Evolutionary conservation across 2,113 vertebrate genomes (phyloP).

Genomic region (Ariopsis seemanni): DNA sequence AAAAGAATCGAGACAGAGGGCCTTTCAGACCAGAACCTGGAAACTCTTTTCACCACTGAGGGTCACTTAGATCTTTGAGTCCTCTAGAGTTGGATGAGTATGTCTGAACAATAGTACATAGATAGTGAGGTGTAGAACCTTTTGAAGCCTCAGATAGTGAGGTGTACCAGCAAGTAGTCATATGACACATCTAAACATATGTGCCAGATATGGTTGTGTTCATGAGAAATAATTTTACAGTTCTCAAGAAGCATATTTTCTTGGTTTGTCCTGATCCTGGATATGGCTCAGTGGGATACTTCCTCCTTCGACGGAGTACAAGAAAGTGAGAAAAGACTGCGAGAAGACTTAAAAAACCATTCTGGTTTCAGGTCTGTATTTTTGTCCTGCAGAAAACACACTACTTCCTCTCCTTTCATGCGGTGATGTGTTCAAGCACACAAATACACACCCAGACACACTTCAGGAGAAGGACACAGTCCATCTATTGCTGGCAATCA

Average conservation of each 20-base stretch:
- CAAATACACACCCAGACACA: constrained; percentile 28
- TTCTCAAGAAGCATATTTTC: constrained; percentile 1
- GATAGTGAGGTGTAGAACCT: background rate
- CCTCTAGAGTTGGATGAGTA: background rate
- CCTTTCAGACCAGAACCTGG: background rate
- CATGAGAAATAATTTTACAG: background rate
- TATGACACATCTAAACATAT: background rate
- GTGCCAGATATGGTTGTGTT: background rate
- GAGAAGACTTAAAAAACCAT: background rate
- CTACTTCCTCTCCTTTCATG: background rate
- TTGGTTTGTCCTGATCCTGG: constrained; percentile 27
- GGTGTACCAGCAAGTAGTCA: background rate
- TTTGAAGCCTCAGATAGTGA: background rate
- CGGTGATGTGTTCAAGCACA: constrained; percentile 1
- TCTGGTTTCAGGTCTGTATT: background rate
- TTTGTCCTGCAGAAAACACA: constrained; percentile 13
- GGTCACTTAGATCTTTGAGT: background rate
- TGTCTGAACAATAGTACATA: background rate
- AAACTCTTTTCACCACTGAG: background rate
- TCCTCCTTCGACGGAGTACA: background rate
- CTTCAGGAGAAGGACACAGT: background rate
- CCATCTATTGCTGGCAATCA: background rate
- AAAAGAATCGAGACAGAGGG: background rate
- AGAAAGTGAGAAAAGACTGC: background rate
- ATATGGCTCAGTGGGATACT: background rate